phyloP scores from a whole-genome alignment of 2,888 invertebrate species.

The Dendrolimus houi region DNA sequence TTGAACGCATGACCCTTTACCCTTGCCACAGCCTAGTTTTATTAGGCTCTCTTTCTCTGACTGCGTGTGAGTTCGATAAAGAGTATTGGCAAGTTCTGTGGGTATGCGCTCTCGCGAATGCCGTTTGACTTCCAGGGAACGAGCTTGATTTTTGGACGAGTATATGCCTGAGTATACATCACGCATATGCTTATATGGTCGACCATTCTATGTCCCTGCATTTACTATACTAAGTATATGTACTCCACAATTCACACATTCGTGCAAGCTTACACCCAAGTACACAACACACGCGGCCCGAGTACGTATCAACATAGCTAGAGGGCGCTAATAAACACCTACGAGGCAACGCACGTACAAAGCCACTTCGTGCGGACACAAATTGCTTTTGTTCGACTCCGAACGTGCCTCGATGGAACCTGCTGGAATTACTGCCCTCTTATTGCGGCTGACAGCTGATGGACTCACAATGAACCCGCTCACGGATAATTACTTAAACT shows the following conservation, averaged over 20 bases:
- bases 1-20: too few relatives aligned
- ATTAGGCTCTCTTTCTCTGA: too few relatives aligned
- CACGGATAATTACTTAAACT: conserved; percentile 44
- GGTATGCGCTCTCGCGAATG: too few relatives aligned
- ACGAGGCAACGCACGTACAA: conserved; percentile 64
- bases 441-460: conserved; percentile 47
- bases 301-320: conserved; percentile 40
- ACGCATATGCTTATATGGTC: too few relatives aligned
- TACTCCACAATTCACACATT: conserved; percentile 1
- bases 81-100: too few relatives aligned
- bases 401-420: conserved; percentile 54
- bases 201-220: conserved; percentile 3
- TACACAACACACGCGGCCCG: conserved; percentile 18
- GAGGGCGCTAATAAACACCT: conserved; percentile 66
- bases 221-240: conserved; percentile 10
- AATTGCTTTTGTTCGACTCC: conserved; percentile 69
- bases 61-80: too few relatives aligned
- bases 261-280: conserved; percentile 10
- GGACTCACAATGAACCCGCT: conserved; percentile 45
- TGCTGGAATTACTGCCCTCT: conserved; percentile 39
- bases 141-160: too few relatives aligned
- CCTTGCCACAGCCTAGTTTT: too few relatives aligned
- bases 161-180: too few relatives aligned
- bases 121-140: too few relatives aligned
- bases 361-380: conserved; percentile 65